These are phyloP conservation scores for Pampus argenteus DNA, from an alignment of 2,797 vertebrate genomes.

Conservation along the genomic window DNA sequence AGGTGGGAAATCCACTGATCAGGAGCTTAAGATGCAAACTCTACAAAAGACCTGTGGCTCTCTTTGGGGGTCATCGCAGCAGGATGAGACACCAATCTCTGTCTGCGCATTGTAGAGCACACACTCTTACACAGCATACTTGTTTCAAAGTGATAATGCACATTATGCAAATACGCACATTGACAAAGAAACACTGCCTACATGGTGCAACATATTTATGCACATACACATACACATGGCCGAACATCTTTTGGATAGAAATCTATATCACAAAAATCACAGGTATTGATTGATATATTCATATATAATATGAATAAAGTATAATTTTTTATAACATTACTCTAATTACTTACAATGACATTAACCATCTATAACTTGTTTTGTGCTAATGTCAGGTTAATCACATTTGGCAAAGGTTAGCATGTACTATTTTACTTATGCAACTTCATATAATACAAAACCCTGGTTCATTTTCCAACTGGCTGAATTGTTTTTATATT, in stretches of 20 bases:
- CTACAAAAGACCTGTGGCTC: slow-evolving; percentile 69
- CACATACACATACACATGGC: background rate
- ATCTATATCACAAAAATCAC: background rate
- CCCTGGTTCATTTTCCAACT: background rate
- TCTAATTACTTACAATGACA: background rate
- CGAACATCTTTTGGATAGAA: background rate
- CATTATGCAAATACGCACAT: slow-evolving; percentile 33
- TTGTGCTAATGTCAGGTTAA: background rate
- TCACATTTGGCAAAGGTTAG: background rate
- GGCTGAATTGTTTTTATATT: background rate
- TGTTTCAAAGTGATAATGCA: slow-evolving; percentile 30
- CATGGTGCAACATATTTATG: background rate
- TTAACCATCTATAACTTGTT: too few species aligned
- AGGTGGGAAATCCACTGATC: slow-evolving; percentile 81
- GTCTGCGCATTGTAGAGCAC: slow-evolving; percentile 44
- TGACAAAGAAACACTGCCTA: background rate
- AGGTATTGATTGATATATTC: background rate
- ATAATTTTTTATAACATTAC: background rate
- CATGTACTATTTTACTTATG: background rate
- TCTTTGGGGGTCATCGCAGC: slow-evolving; percentile 68
- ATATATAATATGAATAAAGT: background rate
- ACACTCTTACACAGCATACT: slow-evolving; percentile 21
- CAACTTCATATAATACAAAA: slow-evolving; percentile 1
- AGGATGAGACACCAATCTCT: slow-evolving; percentile 61
- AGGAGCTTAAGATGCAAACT: slow-evolving; percentile 76